Conservation (phyloP, 2,888 invertebrate genomes). For the Euzetes globulus region DNA sequence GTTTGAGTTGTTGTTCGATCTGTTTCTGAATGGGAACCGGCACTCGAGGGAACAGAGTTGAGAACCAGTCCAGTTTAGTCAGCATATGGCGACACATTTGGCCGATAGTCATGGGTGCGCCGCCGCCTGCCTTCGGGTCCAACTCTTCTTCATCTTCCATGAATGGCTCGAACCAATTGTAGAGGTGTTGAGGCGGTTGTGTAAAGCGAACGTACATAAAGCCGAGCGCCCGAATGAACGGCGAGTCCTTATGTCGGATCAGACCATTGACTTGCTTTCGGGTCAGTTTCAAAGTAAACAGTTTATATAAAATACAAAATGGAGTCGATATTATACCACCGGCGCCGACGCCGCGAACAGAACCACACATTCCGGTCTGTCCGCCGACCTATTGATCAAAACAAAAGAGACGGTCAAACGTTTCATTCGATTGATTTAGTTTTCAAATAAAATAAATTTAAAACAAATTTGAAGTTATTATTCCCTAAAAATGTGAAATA, state of each 20-base stretch:
- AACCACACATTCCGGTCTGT: constrained; percentile 99
- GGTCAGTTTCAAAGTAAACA: constrained; percentile 92
- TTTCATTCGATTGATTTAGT: too few species aligned
- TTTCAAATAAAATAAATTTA: too few species aligned
- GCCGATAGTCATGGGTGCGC: constrained; percentile 84
- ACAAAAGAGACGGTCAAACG: neutral
- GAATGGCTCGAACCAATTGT: constrained; percentile 95
- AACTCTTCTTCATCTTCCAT: constrained; percentile 93
- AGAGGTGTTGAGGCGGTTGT: constrained; percentile 87
- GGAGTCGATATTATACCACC: constrained; percentile 99
- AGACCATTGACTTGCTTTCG: constrained; percentile 94
- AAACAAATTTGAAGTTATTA: too few species aligned
- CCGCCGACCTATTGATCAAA: constrained; percentile 52
- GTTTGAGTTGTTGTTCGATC: constrained; percentile 63
- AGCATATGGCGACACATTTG: constrained; percentile 85
- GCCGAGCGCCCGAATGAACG: constrained; percentile 92
- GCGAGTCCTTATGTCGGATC: constrained; percentile 89
- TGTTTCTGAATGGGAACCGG: constrained; percentile 93
- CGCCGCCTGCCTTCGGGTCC: constrained; percentile 96
- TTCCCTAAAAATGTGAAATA: too few species aligned
- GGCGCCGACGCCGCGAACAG: constrained; percentile 96
- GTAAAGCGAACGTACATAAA: constrained; percentile 72
- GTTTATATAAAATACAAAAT: constrained; percentile 94
- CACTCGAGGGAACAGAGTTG: constrained; percentile 94
- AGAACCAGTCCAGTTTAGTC: constrained; percentile 96